Conservation (phyloP, 2,113 vertebrate genomes). For the Potamarius usumacintae region DNA sequence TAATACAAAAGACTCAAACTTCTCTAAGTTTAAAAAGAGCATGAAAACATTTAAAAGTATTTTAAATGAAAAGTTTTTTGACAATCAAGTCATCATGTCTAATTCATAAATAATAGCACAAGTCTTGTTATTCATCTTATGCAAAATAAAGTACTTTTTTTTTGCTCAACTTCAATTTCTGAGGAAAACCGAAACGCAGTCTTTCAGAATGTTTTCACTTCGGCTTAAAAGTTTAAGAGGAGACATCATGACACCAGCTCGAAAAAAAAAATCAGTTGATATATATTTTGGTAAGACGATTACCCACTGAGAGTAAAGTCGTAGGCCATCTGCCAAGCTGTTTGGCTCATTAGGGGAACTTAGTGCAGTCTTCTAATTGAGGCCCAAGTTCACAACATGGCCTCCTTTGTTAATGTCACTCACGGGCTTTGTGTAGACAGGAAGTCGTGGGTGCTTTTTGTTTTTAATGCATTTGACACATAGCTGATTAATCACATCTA, state of each 20-base stretch:
- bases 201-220: constrained; percentile 44
- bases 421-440: constrained; percentile 14
- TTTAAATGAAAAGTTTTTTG: neutral
- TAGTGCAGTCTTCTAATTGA: constrained; percentile 57
- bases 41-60: neutral
- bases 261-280: constrained; percentile 56
- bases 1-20: constrained; percentile 1
- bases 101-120: constrained; percentile 37
- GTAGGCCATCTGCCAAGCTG: constrained; percentile 52
- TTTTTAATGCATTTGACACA: constrained; percentile 24
- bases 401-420: constrained; percentile 50
- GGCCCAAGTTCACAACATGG: constrained; percentile 56
- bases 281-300: constrained; percentile 59
- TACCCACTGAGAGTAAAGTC: constrained; percentile 52
- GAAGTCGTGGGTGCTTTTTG: neutral
- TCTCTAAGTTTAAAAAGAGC: neutral
- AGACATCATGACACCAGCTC: constrained; percentile 48
- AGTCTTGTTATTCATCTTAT: constrained; percentile 38
- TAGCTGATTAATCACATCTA: constrained; percentile 40
- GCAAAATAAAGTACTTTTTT: constrained; percentile 46
- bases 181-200: neutral
- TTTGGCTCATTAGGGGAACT: constrained; percentile 55
- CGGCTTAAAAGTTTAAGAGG: constrained; percentile 53
- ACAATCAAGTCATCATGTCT: constrained; percentile 16
- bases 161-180: constrained; percentile 32